Conservation (phyloP, 2,888 invertebrate genomes). For the Philereme vetulata region DNA sequence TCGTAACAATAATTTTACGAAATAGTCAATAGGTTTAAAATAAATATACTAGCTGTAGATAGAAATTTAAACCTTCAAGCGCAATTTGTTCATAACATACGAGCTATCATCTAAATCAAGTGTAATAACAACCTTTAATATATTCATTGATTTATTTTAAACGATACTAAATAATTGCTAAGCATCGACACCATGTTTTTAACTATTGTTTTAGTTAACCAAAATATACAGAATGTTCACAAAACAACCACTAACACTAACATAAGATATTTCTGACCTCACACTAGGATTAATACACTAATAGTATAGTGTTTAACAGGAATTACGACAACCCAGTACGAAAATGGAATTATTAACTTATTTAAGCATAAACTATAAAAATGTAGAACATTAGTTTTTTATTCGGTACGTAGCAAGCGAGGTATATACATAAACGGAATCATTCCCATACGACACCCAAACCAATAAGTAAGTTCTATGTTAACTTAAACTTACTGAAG, state of each 20-base stretch:
- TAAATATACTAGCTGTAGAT: conserved; percentile 32
- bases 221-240: conserved; percentile 22
- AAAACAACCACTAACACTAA: neutral
- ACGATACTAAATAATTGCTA: conserved; percentile 77
- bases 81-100: conserved; percentile 68
- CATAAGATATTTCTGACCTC: no score
- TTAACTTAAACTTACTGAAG: no score
- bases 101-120: conserved; percentile 77
- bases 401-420: no score
- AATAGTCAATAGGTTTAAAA: conserved; percentile 25
- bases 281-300: no score
- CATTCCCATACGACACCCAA: no score
- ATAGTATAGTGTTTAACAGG: no score
- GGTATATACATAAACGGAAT: no score
- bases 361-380: no score
- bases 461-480: no score
- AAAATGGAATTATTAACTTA: no score
- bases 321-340: no score
- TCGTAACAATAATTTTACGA: conserved; percentile 11
- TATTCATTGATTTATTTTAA: conserved; percentile 80
- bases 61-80: conserved; percentile 49
- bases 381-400: no score
- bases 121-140: conserved; percentile 74
- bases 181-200: conserved; percentile 74
- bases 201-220: conserved; percentile 75